Percentiles rank a stretch among this genome's conserved stretches.
Evolutionary conservation across 2,888 invertebrate species (phyloP).

Genomic region (Heteropelma amictum): DNA sequence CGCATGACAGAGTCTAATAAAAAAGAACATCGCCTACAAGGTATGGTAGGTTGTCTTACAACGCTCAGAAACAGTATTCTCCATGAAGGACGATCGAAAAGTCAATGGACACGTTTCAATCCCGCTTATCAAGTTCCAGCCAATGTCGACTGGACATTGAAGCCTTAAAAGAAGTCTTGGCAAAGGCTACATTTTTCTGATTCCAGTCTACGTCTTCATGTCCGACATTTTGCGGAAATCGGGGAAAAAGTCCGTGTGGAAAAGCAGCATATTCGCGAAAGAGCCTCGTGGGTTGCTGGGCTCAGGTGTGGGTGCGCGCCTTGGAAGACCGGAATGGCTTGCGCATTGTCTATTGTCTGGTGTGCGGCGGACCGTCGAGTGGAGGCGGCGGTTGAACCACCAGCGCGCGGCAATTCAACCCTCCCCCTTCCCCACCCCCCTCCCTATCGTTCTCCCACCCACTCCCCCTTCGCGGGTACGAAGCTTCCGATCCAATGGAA

Average conservation of each 20-base stretch:
- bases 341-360: slow-evolving; percentile 75
- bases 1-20: too few relatives aligned
- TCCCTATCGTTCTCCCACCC: slow-evolving; percentile 53
- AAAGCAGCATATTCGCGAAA: not conserved
- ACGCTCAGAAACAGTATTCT: too few relatives aligned
- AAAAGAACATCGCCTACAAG: too few relatives aligned
- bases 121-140: too few relatives aligned
- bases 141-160: too few relatives aligned
- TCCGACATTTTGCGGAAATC: not conserved
- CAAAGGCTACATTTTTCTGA: too few relatives aligned
- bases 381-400: slow-evolving; percentile 65
- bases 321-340: slow-evolving; percentile 49
- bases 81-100: too few relatives aligned
- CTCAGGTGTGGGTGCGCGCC: slow-evolving; percentile 33
- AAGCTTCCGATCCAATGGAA: slow-evolving; percentile 67
- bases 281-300: not conserved
- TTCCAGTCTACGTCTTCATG: too few relatives aligned
- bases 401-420: slow-evolving; percentile 3
- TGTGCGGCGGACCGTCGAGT: slow-evolving; percentile 51
- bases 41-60: too few relatives aligned
- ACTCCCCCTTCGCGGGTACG: slow-evolving; percentile 63
- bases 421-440: not conserved
- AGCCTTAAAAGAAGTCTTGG: too few relatives aligned
- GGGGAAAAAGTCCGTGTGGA: not conserved
- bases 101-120: too few relatives aligned